Base-by-base conservation (phyloP, 2,113 vertebrate genomes). In the Leuciscus idus region DNA sequence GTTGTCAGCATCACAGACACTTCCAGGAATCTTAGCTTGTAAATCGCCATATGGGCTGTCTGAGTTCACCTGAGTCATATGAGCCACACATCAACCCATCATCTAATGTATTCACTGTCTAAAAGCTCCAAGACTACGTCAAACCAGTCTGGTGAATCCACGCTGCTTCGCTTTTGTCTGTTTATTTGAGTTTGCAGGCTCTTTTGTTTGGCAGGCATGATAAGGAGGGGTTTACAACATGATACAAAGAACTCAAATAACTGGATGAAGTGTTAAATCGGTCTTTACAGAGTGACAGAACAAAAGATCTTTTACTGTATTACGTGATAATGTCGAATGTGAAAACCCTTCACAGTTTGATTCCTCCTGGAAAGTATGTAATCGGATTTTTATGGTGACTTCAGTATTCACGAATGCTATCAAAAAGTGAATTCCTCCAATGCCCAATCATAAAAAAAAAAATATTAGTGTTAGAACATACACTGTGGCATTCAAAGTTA, bases 21-120 rank as follows among this genome's bases (percentile, higher is more conserved):
- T 85, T 80, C 84, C 76, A 85, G 52, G 76, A 85, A 80, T 33
- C 30, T 55, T 23, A 23, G 74, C 61, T 80, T 80, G 62, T 85
- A 80, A 85, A 80, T 55, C 9, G 8, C 21, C 26, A 19, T 50
- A 39, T 80, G 30, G 50, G 48, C 23, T 81, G 33, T 57, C 50
- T 72, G 21, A 59, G 50, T 59, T 68, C 81, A 84, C 66, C 50
- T 73, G 68, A 84, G 68, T 74, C 82, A 59, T 84, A 26, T 7
- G 33, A 59, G 33, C 82, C 1, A 2, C 46, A 50, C 81, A 82
- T 23, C 55, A 78, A 2, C 52, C 68, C 36, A 72, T 9, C 10
- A 77, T 55, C 9, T 15, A 33, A 77, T 55, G 74, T 55, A 33
- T 77, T 77, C 75, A 21, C 17, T 55, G 50, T 23, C 28, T 52